Evolutionary conservation across 2,797 vertebrate genomes (phyloP), one percentile per base, ranked within the genome.

Genomic region (Sebastes diaconus): DNA sequence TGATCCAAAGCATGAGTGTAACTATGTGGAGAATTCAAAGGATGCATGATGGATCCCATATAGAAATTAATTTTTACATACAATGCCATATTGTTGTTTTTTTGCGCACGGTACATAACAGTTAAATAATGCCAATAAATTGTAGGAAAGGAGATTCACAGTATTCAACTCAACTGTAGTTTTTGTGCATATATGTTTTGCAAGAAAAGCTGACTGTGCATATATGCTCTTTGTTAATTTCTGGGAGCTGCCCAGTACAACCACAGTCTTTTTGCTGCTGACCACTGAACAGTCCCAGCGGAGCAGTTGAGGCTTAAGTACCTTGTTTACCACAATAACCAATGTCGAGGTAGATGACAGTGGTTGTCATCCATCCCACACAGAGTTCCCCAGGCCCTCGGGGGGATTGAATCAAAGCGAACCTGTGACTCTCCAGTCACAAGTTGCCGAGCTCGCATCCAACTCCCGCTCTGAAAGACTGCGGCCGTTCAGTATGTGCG

Each of bases 321-420:
- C 73, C 76, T 68, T 84, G 84, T 89, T 90, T 85, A 86, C 74
- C 79, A 75, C 75, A 25, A 63, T 68, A 82, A 84, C 69, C 57
- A 79, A 79, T 75, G 83, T 76, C 85, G 77, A 84, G 73, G 73
- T 78, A 60, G 80, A 67, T 77, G 81, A 79, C 52, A 87, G 79
- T 66, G 60, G 60, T 55, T 85, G 80, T 76, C 83, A 90, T 74
- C 64, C 73, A 67, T 73, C 65, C 77, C 70, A 76, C 71, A 60
- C 30, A 74, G 74, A 85, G 81, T 80, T 85, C 64, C 68, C 52
- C 80, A 30, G 34, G 57, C 54, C 80, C 81, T 66, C 27, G 0
- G 59, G 73, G 79, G 68, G 83, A 77, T 84, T 79, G 46, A 79
- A 84, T 61, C 68, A 83, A 57, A 76, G 60, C 74, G 76, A 84